phyloP scores from a whole-genome alignment of 2,888 invertebrate genomes.

The Griposia aprilina region DNA sequence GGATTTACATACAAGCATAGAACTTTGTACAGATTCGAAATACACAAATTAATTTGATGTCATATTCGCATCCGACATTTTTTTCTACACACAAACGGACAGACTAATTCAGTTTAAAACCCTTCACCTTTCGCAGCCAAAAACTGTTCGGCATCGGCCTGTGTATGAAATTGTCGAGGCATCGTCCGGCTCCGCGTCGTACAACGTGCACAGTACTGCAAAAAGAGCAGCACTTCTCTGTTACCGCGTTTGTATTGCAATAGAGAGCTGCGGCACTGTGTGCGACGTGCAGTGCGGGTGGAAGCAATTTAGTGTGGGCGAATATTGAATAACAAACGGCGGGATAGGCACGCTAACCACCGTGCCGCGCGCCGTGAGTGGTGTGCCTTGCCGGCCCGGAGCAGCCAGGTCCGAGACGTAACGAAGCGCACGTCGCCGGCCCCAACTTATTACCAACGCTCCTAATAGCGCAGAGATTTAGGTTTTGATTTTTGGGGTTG shows the following conservation, averaged over 20 bases:
- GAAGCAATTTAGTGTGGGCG: constrained; percentile 8
- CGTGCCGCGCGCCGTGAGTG: neutral
- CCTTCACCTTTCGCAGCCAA: neutral
- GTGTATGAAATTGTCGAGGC: neutral
- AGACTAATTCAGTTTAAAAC: constrained; percentile 18
- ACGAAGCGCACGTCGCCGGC: constrained; percentile 6
- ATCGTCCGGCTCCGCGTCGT: neutral
- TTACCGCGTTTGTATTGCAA: constrained; percentile 23
- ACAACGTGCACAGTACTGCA: neutral
- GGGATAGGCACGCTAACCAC: neutral
- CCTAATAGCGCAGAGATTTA: neutral
- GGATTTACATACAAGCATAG: neutral
- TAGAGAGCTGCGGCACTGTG: constrained; percentile 8
- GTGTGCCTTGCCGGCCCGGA: neutral
- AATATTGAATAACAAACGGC: constrained; percentile 41
- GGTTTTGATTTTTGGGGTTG: neutral
- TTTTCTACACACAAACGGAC: neutral
- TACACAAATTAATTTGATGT: neutral
- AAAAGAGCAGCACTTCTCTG: constrained; percentile 13
- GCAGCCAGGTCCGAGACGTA: neutral
- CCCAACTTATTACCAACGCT: neutral
- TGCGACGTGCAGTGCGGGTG: neutral
- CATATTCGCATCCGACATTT: neutral
- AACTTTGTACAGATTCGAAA: neutral
- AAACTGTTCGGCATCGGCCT: neutral